phyloP scores from a whole-genome alignment of 2,113 vertebrate species.

The Gracilinanus agilis region DNA sequence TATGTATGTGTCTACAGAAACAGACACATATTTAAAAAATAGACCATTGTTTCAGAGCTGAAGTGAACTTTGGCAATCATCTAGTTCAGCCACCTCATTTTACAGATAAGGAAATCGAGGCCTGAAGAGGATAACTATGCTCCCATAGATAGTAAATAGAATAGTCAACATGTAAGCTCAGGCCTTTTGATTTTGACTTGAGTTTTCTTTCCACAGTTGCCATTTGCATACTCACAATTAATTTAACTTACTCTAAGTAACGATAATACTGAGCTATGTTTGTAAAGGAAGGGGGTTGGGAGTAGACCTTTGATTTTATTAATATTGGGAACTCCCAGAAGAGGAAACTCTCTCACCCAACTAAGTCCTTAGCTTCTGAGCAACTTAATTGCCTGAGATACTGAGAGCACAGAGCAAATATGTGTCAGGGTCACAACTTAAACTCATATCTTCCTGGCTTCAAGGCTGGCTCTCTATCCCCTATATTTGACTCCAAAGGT shows the following conservation, averaged over 20 bases:
- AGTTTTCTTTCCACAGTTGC: neutral
- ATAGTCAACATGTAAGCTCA: neutral
- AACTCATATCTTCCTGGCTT: neutral
- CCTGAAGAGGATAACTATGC: neutral
- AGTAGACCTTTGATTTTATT: neutral
- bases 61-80: neutral
- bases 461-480: neutral
- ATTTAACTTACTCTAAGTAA: neutral
- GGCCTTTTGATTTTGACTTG: neutral
- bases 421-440: neutral
- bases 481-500: neutral
- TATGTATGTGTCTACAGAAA: neutral
- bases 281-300: neutral
- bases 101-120: neutral
- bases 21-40: neutral
- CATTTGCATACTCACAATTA: neutral
- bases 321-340: neutral
- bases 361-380: neutral
- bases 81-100: neutral
- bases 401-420: fast-evolving
- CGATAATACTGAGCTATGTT: neutral
- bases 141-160: neutral
- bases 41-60: neutral
- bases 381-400: neutral
- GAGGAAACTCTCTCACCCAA: neutral